A percentile compares a stretch with the other conserved stretches of the same genome.
Evolutionary conservation across 2,113 vertebrate species (phyloP).

Genomic region (Pardalotus punctatus): DNA sequence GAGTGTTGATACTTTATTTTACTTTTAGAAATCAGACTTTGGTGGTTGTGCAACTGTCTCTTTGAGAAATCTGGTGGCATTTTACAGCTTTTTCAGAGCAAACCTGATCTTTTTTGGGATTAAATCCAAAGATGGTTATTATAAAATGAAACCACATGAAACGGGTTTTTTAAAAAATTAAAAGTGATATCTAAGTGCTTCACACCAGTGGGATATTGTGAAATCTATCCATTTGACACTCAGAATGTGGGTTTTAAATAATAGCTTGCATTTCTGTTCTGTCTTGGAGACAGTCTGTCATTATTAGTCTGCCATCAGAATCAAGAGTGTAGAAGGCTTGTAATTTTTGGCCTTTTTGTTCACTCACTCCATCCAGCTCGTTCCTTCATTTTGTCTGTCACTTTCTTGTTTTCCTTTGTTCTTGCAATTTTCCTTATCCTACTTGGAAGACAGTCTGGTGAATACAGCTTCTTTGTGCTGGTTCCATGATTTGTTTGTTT

Average conservation of each 20-base stretch:
- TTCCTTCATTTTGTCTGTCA: not conserved
- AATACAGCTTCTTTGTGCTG: not conserved
- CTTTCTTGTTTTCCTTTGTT: not conserved
- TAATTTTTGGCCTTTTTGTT: not conserved
- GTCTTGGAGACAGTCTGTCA: not conserved
- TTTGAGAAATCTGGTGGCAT: not conserved
- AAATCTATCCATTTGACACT: not conserved
- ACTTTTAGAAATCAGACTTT: not conserved
- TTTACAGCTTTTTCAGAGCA: not conserved
- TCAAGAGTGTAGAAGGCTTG: not conserved
- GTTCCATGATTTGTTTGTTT: not conserved
- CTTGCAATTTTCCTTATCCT: not conserved
- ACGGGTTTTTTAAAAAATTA: not conserved
- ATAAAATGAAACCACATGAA: not conserved
- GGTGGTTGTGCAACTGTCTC: not conserved
- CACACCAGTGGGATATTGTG: not conserved
- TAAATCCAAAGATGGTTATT: not conserved
- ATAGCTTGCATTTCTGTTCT: not conserved
- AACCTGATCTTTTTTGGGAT: not conserved
- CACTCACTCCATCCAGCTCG: not conserved
- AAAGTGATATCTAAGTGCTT: not conserved
- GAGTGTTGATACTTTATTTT: not conserved
- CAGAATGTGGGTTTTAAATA: not conserved
- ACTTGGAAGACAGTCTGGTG: not conserved
- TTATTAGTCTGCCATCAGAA: not conserved